Evolutionary conservation across 2,888 invertebrate species (phyloP).

Genomic region (Erebia epiphron): DNA sequence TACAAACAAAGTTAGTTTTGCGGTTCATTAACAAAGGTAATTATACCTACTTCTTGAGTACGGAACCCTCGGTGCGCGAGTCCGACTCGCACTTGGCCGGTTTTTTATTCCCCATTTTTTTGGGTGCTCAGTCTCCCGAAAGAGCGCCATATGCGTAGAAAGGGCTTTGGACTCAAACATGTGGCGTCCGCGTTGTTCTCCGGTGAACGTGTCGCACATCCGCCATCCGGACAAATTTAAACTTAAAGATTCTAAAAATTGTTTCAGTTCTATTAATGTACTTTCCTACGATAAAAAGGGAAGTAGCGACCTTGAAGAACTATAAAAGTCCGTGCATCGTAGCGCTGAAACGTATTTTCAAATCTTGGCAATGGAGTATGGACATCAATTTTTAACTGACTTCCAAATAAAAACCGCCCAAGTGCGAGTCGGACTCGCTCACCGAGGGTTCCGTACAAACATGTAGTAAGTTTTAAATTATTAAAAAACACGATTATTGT

Average conservation of each 20-base stretch:
- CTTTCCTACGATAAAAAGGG: slow-evolving; percentile 10
- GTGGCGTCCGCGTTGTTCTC: slow-evolving; percentile 44
- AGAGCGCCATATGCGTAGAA: slow-evolving; percentile 43
- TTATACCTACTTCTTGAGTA: too few relatives aligned
- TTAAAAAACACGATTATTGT: too few relatives aligned
- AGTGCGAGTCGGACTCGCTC: too few relatives aligned
- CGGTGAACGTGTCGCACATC: slow-evolving; percentile 43
- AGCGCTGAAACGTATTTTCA: neutral
- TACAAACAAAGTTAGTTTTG: too few relatives aligned
- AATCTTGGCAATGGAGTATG: too few relatives aligned
- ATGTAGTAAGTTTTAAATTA: too few relatives aligned
- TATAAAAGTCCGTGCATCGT: neutral
- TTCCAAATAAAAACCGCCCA: too few relatives aligned
- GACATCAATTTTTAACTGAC: neutral
- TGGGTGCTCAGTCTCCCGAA: slow-evolving; percentile 25
- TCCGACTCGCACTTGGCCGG: slow-evolving; percentile 5
- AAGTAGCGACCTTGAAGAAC: slow-evolving; percentile 16
- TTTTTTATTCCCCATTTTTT: slow-evolving; percentile 21
- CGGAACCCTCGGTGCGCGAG: neutral
- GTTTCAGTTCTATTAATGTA: slow-evolving; percentile 12
- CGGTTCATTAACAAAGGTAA: too few relatives aligned
- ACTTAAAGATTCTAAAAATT: slow-evolving; percentile 25
- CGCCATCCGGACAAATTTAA: slow-evolving; percentile 35
- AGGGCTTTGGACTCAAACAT: slow-evolving; percentile 42
- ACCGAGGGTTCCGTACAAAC: too few relatives aligned